Base-by-base conservation (phyloP, 2,888 invertebrate genomes). In the Melolontha melolontha region DNA sequence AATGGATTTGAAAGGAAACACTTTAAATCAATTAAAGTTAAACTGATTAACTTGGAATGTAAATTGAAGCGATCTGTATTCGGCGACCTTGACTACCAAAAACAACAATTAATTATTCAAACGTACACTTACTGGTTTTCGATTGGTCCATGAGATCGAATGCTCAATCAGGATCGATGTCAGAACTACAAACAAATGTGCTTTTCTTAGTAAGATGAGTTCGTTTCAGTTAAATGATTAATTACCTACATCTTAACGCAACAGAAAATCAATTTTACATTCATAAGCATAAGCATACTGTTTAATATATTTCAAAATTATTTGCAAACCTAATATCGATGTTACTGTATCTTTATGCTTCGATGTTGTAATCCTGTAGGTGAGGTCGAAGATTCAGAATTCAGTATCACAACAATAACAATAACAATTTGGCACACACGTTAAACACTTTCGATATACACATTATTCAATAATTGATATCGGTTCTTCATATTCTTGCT, bases 341-440 rank as follows among this genome's bases (percentile, higher is more conserved):
- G 10, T 41, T 54, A 17, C 11, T 49, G n/a, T 47, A 39, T 34
- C 47, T 10, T 12, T 34, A 34, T 34, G 8, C 34, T 11, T 34
- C 59, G 47, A 40, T 22, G 55, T 47, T 34, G 17, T 47, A 47
- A 8, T 22, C 29, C 34, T 34, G 11, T 16, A 29, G 39, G 7
- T 16, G 11, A 34, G 10, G 40, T 16, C 11, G 41, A 16, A 41
- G 55, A 47, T 47, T 11, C 29, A 47, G 47, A 47, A 16, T 29
- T 27, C 16, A 47, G 34, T 39, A 49, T 49, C 59, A 62, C 47
- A 62, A 62, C 47, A 62, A 62, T 47, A 47, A 62, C 47, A 62
- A 62, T 47, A 47, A 62, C 47, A 62, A 47, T 47, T 62, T 62
- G 47, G 59, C 59, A 62, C 59, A 34, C 59, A 34, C 47, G 47